These are phyloP conservation scores for Anthoptus insignis DNA, from an alignment of 2,888 invertebrate genomes.

Conservation along the genomic window DNA sequence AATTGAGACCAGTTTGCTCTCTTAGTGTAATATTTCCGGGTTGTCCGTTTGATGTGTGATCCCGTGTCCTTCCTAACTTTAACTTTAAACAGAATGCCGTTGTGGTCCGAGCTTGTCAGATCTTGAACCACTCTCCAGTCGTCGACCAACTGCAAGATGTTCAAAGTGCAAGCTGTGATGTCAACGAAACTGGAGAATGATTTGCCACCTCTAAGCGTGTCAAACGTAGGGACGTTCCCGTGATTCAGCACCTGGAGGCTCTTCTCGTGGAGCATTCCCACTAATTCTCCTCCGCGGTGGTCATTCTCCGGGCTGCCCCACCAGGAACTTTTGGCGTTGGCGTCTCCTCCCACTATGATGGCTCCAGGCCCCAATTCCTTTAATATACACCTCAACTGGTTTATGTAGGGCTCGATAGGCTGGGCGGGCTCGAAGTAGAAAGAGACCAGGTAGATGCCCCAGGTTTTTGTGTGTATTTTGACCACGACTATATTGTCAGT, in stretches of 20 bases:
- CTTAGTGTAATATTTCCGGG: background rate
- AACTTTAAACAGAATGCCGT: constrained; percentile 7
- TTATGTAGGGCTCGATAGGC: background rate
- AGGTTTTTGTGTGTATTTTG: too few relatives aligned
- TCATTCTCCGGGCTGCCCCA: background rate
- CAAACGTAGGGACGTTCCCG: background rate
- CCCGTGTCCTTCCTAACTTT: too few relatives aligned
- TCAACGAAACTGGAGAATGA: constrained; percentile 29
- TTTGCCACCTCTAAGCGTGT: background rate
- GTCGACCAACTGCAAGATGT: constrained; percentile 1
- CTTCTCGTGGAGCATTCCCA: too few relatives aligned
- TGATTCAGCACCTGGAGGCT: background rate
- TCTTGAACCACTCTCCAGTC: constrained; percentile 28
- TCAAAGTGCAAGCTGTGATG: constrained; percentile 31
- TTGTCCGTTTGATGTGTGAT: background rate
- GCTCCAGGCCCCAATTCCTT: background rate
- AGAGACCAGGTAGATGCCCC: background rate
- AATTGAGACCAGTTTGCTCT: constrained; percentile 11
- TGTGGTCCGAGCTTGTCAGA: constrained; percentile 35
- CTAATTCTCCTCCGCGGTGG: background rate
- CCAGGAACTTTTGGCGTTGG: background rate
- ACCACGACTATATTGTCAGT: too few relatives aligned
- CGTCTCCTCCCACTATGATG: background rate
- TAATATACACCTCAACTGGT: background rate
- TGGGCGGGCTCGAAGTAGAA: background rate